Conservation (phyloP, 2,888 invertebrate genomes). For the Orthonevra nobilis region DNA sequence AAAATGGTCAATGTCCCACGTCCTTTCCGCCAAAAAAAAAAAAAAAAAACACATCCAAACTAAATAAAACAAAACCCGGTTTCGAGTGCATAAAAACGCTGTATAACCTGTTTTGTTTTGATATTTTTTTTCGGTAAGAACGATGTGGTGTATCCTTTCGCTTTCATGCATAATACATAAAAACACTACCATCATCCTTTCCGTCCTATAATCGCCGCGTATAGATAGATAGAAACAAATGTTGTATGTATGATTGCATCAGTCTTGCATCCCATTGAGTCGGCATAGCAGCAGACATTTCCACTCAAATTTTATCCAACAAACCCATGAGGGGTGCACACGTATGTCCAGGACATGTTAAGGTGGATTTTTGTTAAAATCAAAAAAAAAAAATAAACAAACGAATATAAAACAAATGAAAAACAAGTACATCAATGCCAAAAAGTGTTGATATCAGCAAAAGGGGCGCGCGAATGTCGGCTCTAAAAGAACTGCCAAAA, state of each 20-base stretch:
- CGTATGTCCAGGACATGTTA: constrained; percentile 60
- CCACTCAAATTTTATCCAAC: constrained; percentile 58
- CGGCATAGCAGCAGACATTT: constrained; percentile 63
- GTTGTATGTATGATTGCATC: background rate
- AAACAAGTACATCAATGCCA: constrained; percentile 21
- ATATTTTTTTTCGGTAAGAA: constrained; percentile 51
- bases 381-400: constrained; percentile 21
- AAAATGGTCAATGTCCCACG: constrained; percentile 66
- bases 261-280: constrained; percentile 57
- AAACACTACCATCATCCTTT: constrained; percentile 63
- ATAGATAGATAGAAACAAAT: constrained; percentile 2
- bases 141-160: constrained; percentile 77
- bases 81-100: constrained; percentile 48
- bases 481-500: constrained; percentile 34
- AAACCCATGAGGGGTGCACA: constrained; percentile 21
- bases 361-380: constrained; percentile 50
- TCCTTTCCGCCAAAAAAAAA: constrained; percentile 50
- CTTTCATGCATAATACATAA: constrained; percentile 79
- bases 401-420: constrained; percentile 13
- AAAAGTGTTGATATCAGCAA: constrained; percentile 53
- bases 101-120: constrained; percentile 69
- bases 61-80: constrained; percentile 64
- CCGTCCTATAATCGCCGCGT: constrained; percentile 40
- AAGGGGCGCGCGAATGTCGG: constrained; percentile 45
- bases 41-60: constrained; percentile 19